Evolutionary conservation across 2,888 invertebrate species (phyloP).

Genomic region (Parascotia fuliginaria): DNA sequence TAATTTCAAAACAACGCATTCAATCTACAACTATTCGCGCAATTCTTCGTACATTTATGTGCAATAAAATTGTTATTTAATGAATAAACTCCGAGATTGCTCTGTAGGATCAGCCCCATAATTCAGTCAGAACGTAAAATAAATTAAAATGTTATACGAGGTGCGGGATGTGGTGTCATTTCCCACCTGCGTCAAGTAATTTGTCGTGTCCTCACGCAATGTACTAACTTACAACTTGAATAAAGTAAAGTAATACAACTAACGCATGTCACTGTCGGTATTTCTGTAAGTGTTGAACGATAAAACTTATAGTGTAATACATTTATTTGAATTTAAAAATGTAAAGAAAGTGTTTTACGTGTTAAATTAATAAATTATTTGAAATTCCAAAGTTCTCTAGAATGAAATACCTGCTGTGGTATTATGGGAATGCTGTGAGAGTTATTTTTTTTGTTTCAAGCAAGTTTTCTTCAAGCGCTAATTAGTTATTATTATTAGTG

Average conservation of each 20-base stretch:
- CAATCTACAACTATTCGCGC: constrained; percentile 11
- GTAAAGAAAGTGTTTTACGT: too few species aligned
- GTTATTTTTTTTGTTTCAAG: too few species aligned
- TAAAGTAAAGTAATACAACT: constrained; percentile 31
- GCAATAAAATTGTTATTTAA: constrained; percentile 39
- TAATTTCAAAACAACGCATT: neutral
- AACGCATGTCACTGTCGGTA: constrained; percentile 1
- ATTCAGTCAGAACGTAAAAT: constrained; percentile 47
- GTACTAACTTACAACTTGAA: constrained; percentile 23
- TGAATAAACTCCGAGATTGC: constrained; percentile 18
- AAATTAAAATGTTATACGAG: constrained; percentile 56
- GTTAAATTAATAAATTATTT: too few species aligned
- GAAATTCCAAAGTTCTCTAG: too few species aligned
- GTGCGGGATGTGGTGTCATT: constrained; percentile 36
- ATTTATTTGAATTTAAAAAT: too few species aligned
- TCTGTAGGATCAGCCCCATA: constrained; percentile 34
- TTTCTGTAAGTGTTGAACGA: constrained; percentile 4
- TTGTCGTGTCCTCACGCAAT: constrained; percentile 53
- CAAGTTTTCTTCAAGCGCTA: too few species aligned
- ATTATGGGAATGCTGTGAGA: too few species aligned
- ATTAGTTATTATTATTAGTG: too few species aligned
- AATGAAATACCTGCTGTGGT: too few species aligned
- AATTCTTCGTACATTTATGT: constrained; percentile 29
- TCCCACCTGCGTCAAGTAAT: constrained; percentile 57
- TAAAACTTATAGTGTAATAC: too few species aligned